Evolutionary conservation across 2,797 vertebrate species (phyloP).

Genomic region (Todus mexicanus): DNA sequence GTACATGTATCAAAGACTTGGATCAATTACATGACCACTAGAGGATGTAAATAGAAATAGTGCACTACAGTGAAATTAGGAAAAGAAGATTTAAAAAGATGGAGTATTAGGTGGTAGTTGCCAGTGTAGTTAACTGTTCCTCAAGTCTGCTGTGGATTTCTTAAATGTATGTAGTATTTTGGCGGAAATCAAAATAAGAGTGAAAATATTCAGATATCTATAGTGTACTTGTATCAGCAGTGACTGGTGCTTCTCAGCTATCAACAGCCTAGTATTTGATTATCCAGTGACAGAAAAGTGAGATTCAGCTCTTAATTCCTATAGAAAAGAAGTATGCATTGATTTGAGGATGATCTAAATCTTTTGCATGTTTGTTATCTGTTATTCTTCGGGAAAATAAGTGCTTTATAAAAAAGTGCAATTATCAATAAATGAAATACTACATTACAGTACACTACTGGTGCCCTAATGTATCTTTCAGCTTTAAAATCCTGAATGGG

Average conservation of each 20-base stretch:
- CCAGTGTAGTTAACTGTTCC: not conserved
- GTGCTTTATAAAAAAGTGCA: not conserved
- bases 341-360: not conserved
- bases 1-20: not conserved
- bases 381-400: not conserved
- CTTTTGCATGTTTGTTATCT: not conserved
- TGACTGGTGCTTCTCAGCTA: not conserved
- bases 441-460: not conserved
- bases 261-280: not conserved
- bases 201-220: not conserved
- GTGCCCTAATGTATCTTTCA: not conserved
- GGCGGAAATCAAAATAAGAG: not conserved
- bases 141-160: not conserved
- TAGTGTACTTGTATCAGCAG: not conserved
- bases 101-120: not conserved
- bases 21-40: not conserved
- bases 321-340: not conserved
- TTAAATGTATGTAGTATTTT: not conserved
- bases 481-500: not conserved
- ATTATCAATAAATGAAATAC: not conserved
- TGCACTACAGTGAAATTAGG: not conserved
- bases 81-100: too few species aligned
- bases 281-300: not conserved
- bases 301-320: not conserved
- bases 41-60: not conserved